phyloP scores from a whole-genome alignment of 2,888 invertebrate species.

The Pseudococcus jackbeardsleyi region DNA sequence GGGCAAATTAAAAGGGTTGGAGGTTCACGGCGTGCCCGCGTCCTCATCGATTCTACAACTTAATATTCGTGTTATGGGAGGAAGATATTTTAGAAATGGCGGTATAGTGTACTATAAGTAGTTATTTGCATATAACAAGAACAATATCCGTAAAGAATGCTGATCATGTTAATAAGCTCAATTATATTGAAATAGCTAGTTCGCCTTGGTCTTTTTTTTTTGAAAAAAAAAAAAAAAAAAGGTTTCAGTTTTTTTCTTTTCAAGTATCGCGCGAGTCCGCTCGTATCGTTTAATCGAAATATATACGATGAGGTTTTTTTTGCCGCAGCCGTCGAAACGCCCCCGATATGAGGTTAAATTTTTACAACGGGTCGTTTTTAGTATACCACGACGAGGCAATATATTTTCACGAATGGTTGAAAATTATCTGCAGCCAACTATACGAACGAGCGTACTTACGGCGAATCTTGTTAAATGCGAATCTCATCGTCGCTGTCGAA shows the following conservation, averaged over 20 bases:
- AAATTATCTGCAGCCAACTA: background rate
- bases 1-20: slow-evolving; percentile 10
- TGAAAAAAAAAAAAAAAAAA: background rate
- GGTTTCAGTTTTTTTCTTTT: background rate
- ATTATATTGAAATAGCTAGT: slow-evolving; percentile 39
- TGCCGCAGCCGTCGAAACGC: background rate
- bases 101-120: slow-evolving; percentile 7
- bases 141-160: slow-evolving; percentile 46
- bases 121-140: slow-evolving; percentile 32
- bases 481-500: background rate
- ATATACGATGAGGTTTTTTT: background rate
- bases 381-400: background rate
- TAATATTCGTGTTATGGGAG: background rate
- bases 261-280: background rate
- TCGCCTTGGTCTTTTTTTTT: background rate
- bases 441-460: background rate
- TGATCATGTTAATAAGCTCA: slow-evolving; percentile 48
- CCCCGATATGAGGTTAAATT: background rate
- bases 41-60: slow-evolving; percentile 24
- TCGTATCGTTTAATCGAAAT: background rate
- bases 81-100: slow-evolving; percentile 22
- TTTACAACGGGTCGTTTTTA: background rate
- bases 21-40: background rate
- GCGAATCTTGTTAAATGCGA: background rate
- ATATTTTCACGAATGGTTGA: background rate